Evolutionary conservation across 2,888 invertebrate genomes (phyloP).

Genomic region (Dendrolimus houi): DNA sequence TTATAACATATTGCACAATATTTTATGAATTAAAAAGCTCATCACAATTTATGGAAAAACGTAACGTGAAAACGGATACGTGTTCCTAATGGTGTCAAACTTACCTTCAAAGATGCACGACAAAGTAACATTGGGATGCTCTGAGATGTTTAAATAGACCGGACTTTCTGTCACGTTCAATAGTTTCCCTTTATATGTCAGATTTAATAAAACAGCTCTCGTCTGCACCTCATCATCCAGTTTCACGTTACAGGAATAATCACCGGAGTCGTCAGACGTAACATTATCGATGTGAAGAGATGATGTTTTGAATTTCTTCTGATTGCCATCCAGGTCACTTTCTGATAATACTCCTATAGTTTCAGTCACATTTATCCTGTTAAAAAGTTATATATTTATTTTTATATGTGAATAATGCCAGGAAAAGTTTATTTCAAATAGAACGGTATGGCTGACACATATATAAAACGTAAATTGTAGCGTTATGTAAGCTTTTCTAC

Average conservation of each 20-base stretch:
- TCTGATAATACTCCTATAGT: constrained; percentile 18
- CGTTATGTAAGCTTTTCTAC: no score
- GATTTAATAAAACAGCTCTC: constrained; percentile 24
- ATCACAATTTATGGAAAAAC: no score
- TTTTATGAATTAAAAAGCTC: no score
- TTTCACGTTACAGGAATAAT: constrained; percentile 46
- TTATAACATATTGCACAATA: no score
- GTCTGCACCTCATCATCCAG: constrained; percentile 19
- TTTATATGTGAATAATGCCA: not conserved
- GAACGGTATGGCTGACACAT: no score
- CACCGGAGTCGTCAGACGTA: constrained; percentile 39
- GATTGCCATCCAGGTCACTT: constrained; percentile 35
- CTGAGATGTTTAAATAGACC: constrained; percentile 29
- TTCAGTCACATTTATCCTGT: constrained; percentile 33
- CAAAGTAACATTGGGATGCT: constrained; percentile 30
- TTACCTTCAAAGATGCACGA: constrained; percentile 59
- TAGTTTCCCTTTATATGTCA: constrained; percentile 38
- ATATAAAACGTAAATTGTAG: not conserved
- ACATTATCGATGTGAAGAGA: constrained; percentile 37
- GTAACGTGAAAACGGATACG: no score
- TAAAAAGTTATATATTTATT: not conserved
- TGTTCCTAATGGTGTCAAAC: constrained; percentile 5
- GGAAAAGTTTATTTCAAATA: not conserved
- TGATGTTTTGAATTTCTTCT: constrained; percentile 28
- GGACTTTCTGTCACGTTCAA: constrained; percentile 30